Evolutionary conservation across 2,888 invertebrate species (phyloP).

Genomic region (Troides helena): DNA sequence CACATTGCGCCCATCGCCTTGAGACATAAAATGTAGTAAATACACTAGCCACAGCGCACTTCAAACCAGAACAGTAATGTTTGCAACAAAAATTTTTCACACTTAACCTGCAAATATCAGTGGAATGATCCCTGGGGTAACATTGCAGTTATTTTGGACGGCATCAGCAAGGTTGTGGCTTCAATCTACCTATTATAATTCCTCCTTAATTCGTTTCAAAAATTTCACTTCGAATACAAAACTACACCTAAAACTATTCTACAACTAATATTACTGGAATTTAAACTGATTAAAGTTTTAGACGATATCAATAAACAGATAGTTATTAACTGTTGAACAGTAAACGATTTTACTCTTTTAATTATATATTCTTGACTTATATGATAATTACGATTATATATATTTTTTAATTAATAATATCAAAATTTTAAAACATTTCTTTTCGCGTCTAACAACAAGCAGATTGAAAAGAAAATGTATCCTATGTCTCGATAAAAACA

Average conservation of each 20-base stretch:
- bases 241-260: conserved; percentile 55
- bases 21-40: no score
- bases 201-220: conserved; percentile 59
- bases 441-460: background rate
- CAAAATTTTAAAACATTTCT: no score
- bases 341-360: no score
- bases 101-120: conserved; percentile 54
- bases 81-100: no score
- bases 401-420: no score
- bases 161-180: conserved; percentile 36
- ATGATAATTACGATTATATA: no score
- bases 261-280: conserved; percentile 42
- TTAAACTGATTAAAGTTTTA: conserved; percentile 3
- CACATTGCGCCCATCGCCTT: no score
- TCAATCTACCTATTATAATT: conserved; percentile 57
- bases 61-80: no score
- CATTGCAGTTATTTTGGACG: background rate
- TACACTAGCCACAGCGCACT: no score
- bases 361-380: no score
- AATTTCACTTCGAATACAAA: conserved; percentile 58
- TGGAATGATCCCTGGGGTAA: conserved; percentile 39
- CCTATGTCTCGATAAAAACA: conserved; percentile 16
- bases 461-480: conserved; percentile 4
- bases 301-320: no score
- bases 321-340: no score